phyloP scores from a whole-genome alignment of 2,113 vertebrate species.

The Boulengeromyrus knoepffleri region DNA sequence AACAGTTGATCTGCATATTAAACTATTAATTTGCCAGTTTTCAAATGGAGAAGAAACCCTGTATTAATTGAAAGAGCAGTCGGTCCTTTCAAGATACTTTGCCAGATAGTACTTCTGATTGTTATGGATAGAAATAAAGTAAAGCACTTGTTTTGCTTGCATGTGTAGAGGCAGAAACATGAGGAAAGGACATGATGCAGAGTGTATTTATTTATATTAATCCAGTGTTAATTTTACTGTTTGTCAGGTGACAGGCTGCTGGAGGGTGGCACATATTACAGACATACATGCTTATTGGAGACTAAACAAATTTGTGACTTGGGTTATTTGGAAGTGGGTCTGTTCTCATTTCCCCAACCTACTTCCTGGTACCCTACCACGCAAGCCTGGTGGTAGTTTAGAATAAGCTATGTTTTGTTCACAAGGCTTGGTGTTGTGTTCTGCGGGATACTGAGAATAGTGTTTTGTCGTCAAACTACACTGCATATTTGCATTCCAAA shows the following conservation, averaged over 20 bases:
- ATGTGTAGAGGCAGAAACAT: background rate
- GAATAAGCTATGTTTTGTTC: background rate
- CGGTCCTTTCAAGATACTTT: background rate
- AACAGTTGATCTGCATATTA: background rate
- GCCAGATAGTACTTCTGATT: background rate
- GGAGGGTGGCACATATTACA: background rate
- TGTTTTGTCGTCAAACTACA: background rate
- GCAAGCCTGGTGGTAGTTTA: background rate
- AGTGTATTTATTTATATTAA: background rate
- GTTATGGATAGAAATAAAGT: background rate
- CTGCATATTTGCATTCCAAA: constrained; percentile 20
- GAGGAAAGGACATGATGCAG: background rate
- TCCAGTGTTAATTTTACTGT: background rate
- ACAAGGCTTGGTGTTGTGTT: background rate
- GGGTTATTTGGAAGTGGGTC: background rate
- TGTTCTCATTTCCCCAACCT: background rate
- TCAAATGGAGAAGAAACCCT: background rate
- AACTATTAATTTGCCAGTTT: background rate
- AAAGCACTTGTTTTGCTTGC: constrained; percentile 13
- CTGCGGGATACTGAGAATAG: background rate
- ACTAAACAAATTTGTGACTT: background rate
- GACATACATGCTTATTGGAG: background rate
- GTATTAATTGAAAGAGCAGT: background rate
- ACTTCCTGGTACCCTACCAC: background rate
- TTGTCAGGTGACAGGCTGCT: background rate